Evolutionary conservation across 2,888 invertebrate species (phyloP), one percentile per base, ranked within the genome.

Genomic region (Orthosia incerta): DNA sequence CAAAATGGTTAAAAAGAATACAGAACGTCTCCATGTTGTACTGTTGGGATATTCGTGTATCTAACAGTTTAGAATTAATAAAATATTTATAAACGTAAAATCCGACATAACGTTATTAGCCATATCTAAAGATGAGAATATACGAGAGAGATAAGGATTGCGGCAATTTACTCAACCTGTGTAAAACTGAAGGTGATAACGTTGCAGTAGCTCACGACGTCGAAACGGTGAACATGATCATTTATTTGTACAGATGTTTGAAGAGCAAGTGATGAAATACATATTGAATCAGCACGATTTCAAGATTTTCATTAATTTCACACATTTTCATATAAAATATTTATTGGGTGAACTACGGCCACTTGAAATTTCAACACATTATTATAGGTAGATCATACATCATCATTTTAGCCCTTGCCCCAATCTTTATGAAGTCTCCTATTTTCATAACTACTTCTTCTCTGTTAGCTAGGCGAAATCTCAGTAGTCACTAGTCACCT

Each of bases 81-180:
- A 61, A 46, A 63, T 76, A 53, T 63, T 70, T 70, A 53, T 53
- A 48, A 48, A 39, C 20, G 59, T 76, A 63, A 76, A 76, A 76
- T 53, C 62, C 71, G 20, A 31, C 51, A 39, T 50, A 59, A 53
- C 11, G 76, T 39, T 20, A 26, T n/a, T 26, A 26, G 68, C 26
- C 56, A 60, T 68, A 39, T 3, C 39, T 39, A 78, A 57, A 73
- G 7, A 20, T 51, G 26, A 31, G 60, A 39, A 45, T 50, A 51
- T 31, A 77, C 15, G 26, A 46, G 23, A n/a, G 16, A 72, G 69
- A 79, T 74, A 74, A 57, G 56, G 18, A 53, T 31, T 46, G 71
- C 16, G 64, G 56, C 31, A 56, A 56, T 64, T 51, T 46, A 46
- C 53, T 23, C n/a, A 11, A 16, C 13, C n/a, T 31, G 9, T n/a